Evolutionary conservation across 2,113 vertebrate species (phyloP).

Genomic region (Neopipo cinnamomea): DNA sequence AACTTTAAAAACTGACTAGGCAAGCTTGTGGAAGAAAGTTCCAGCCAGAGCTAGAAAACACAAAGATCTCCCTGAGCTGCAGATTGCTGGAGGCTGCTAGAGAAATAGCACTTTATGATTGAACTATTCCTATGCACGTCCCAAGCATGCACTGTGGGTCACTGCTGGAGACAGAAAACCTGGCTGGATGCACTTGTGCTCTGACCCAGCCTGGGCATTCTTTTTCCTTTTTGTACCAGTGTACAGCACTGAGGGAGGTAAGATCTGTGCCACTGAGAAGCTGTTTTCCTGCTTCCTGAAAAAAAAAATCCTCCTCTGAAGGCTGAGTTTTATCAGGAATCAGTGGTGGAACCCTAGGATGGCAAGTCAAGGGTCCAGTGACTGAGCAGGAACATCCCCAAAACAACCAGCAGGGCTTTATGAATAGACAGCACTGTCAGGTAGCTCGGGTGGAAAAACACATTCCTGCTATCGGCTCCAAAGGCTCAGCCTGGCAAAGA

Average conservation of each 20-base stretch:
- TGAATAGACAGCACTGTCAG: not conserved
- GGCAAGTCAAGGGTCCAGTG: not conserved
- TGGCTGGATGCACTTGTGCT: not conserved
- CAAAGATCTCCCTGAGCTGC: not conserved
- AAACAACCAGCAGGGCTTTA: not conserved
- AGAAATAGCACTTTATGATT: not conserved
- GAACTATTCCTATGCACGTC: not conserved
- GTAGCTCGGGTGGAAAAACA: slow-evolving; percentile 35
- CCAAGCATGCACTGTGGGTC: not conserved
- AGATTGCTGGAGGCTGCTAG: not conserved
- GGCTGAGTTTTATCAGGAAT: not conserved
- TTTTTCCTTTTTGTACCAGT: not conserved
- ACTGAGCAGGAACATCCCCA: not conserved
- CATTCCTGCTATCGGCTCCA: not conserved
- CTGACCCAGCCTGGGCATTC: not conserved
- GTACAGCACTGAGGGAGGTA: not conserved
- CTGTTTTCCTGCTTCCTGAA: not conserved
- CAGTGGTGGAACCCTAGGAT: not conserved
- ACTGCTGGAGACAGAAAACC: not conserved
- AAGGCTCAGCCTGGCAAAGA: slow-evolving; percentile 55
- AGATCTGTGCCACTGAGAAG: not conserved
- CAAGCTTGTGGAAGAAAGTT: not conserved
- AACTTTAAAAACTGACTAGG: not conserved
- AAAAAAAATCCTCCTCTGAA: not conserved
- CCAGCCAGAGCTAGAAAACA: not conserved